Evolutionary conservation across 1,140 invertebrate genomes (phyloP), one percentile per base, ranked within the genome.

Genomic region (Panulirus ornatus): DNA sequence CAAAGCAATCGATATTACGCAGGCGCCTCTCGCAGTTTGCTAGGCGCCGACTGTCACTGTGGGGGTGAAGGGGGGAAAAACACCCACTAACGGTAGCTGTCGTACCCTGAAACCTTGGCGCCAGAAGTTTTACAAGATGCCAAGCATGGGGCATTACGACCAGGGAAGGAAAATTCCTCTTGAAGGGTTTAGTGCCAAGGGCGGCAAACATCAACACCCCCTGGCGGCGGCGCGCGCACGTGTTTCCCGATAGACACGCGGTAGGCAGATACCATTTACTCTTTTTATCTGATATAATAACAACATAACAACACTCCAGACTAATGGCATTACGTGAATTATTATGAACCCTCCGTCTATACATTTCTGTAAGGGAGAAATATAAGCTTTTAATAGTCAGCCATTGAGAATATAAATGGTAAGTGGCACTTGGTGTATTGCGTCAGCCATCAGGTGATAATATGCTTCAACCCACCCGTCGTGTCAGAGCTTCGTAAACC

Each of bases 381-480:
- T 73, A 73, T n/a, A 0, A 34, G 5, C 27, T 51, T 27, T 51
- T 36, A 22, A 8, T 19, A 8, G n/a, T 27, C n/a, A 44, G 6
- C 14, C 16, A 44, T 22, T 8, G 76, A 47, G 42, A 51, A 44
- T 3, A 6, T 38, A 44, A 3, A 6, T 14, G 27, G 9, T 30
- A 27, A 42, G 19, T 38, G 79, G 51, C 19, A 40, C 47, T 54
- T 30, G 54, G 66, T 8, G 40, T 81, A n/a, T 89, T 89, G 88
- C 88, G 76, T 89, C 88, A 89, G 81, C 88, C 81, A 71, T 30
- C 79, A 83, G 79, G 79, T 83, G 42, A 75, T 47, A 30, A 83
- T 40, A 16, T 8, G 34, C 51, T 14, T 40, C 88, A 30, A 27
- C 36, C 34, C 40, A 11, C 36, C 27, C 78, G 27, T 22, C 36